A percentile compares a stretch with the other conserved stretches of the same genome.
Evolutionary conservation across 2,797 vertebrate genomes (phyloP).

Genomic region (Morelia viridis): DNA sequence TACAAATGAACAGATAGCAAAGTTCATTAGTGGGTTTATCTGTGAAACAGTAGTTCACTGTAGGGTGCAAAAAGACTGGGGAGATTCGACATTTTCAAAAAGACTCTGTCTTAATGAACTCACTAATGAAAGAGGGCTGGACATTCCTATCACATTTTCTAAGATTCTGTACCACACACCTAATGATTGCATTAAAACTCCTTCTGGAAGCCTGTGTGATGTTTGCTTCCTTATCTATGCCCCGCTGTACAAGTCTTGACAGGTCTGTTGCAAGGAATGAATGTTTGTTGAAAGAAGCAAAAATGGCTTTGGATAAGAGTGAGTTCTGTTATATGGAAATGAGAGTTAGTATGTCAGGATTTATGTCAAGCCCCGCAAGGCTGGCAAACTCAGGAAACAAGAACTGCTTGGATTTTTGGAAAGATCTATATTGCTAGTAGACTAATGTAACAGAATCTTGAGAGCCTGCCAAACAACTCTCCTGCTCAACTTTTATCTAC

Average conservation of each 20-base stretch:
- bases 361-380: neutral
- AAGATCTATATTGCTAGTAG: neutral
- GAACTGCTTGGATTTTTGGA: neutral
- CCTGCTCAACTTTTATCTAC: neutral
- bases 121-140: neutral
- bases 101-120: neutral
- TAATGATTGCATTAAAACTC: neutral
- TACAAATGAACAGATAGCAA: neutral
- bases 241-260: neutral
- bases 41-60: neutral
- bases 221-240: neutral
- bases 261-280: neutral
- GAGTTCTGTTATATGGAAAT: neutral
- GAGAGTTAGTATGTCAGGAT: neutral
- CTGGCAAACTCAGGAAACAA: neutral
- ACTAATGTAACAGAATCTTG: neutral
- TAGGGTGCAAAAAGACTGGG: neutral
- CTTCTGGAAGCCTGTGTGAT: neutral
- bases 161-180: neutral
- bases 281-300: neutral
- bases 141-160: neutral
- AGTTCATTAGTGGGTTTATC: neutral
- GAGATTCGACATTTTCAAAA: neutral
- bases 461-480: neutral
- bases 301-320: neutral